Conservation (phyloP, 2,888 invertebrate genomes). For the Cosmia trapezina region DNA sequence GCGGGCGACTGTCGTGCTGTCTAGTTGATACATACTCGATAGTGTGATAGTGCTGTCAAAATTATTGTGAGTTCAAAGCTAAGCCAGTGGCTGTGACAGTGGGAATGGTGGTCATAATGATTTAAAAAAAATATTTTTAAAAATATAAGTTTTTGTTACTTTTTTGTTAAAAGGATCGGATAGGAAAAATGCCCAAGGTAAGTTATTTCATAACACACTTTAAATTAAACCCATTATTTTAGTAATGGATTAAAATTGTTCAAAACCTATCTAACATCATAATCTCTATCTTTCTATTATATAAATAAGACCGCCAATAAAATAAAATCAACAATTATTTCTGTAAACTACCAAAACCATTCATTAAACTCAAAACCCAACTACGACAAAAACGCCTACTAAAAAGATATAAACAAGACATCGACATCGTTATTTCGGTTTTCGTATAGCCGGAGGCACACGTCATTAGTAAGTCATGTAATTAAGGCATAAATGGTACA, state of each 20-base stretch:
- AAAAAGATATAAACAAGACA: neutral
- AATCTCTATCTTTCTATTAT: too few species aligned
- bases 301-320: neutral
- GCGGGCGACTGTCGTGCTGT: constrained; percentile 67
- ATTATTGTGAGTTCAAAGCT: constrained; percentile 59
- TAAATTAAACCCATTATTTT: neutral
- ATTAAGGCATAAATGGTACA: neutral
- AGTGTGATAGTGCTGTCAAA: constrained; percentile 52
- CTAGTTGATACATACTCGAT: constrained; percentile 32
- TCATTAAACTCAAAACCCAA: neutral
- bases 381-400: neutral
- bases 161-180: neutral
- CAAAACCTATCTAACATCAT: neutral
- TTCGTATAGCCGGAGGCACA: neutral
- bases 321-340: neutral
- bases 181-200: constrained; percentile 39
- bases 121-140: neutral
- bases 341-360: neutral
- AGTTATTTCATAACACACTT: neutral
- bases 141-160: neutral
- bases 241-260: neutral
- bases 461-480: neutral
- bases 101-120: constrained; percentile 58
- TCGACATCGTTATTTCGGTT: neutral
- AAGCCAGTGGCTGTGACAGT: constrained; percentile 64